Conservation (phyloP, 2,113 vertebrate genomes). For the Onychostoma macrolepis region DNA sequence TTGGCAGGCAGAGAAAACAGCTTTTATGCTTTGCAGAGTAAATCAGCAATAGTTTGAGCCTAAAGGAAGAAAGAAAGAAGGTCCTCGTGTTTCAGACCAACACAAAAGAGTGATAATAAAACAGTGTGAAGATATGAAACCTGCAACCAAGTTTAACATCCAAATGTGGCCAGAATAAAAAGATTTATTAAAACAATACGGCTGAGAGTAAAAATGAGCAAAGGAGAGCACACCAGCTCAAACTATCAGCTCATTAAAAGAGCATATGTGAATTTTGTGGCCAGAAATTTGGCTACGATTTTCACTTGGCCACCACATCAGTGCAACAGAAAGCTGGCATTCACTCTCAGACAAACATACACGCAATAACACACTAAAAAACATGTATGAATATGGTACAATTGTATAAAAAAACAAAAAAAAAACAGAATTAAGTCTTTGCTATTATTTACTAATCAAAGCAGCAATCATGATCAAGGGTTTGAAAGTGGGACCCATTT, state of each 20-base stretch:
- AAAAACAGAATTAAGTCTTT: neutral
- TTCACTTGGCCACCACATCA: conserved; percentile 61
- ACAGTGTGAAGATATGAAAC: conserved; percentile 15
- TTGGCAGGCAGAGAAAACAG: conserved; percentile 65
- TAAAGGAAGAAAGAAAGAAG: neutral
- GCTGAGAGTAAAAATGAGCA: conserved; percentile 17
- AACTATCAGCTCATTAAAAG: conserved; percentile 57
- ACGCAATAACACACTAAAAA: conserved; percentile 22
- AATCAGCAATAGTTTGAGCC: conserved; percentile 12
- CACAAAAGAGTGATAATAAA: neutral
- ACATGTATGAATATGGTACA: conserved; percentile 10
- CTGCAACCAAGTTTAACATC: conserved; percentile 8
- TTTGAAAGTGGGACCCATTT: neutral
- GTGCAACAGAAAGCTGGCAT: conserved; percentile 32
- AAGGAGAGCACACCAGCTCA: conserved; percentile 5
- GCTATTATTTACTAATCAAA: neutral
- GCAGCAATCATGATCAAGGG: neutral
- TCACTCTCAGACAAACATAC: conserved; percentile 19
- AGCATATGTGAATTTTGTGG: conserved; percentile 62
- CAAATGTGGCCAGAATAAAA: conserved; percentile 16
- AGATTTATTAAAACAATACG: neutral
- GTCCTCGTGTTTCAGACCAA: neutral
- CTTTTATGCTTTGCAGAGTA: conserved; percentile 62
- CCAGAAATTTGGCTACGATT: conserved; percentile 60
- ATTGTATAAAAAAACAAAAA: neutral